Conservation (phyloP, 37 sponge, comb jelly and placozoan genomes). For the Dysidea cf. avara region DNA sequence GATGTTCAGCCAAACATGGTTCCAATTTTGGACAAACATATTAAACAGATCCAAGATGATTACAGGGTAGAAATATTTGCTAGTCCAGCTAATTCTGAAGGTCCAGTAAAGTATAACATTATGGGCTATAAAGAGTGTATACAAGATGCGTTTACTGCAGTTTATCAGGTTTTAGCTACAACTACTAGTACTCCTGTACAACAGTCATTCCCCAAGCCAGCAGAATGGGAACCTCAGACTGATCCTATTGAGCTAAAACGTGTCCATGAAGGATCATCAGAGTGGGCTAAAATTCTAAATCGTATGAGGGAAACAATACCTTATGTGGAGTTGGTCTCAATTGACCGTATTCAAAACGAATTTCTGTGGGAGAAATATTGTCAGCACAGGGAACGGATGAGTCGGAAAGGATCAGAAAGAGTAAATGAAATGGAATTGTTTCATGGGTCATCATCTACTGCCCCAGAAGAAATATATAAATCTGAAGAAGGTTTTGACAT, state of each 20-base stretch:
- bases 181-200: neutral
- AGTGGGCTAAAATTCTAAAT: neutral
- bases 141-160: too few relatives aligned
- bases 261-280: neutral
- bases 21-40: too few relatives aligned
- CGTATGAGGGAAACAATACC: conserved; percentile 20
- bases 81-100: too few relatives aligned
- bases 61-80: too few relatives aligned
- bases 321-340: neutral
- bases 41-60: too few relatives aligned
- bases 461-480: conserved; percentile 37
- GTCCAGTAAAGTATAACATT: too few relatives aligned
- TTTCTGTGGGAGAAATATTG: conserved; percentile 59
- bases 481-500: conserved; percentile 55
- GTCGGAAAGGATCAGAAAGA: conserved; percentile 17
- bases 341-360: conserved; percentile 59
- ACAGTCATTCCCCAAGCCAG: too few relatives aligned
- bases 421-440: conserved; percentile 51
- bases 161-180: too few relatives aligned
- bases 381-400: conserved; percentile 41
- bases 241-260: too few relatives aligned
- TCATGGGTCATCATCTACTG: conserved; percentile 50
- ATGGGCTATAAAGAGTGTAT: too few relatives aligned
- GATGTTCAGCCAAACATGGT: too few relatives aligned
- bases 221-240: conserved; percentile 31